A percentile compares a stretch with the other conserved stretches of the same genome.
These are phyloP conservation scores for Phalacrocorax carbo DNA, from an alignment of 2,113 vertebrate species.

Conservation along the genomic window DNA sequence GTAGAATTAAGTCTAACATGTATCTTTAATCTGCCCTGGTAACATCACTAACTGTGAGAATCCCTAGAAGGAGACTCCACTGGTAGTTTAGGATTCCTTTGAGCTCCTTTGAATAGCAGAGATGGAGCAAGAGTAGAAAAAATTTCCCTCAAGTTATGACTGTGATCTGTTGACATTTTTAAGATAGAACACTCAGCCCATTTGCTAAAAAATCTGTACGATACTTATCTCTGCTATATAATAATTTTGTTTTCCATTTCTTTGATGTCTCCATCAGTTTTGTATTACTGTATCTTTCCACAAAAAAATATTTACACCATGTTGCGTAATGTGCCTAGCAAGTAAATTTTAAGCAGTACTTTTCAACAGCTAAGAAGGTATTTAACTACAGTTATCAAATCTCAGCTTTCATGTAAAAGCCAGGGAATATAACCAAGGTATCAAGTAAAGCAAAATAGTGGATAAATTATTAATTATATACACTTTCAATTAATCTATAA, in stretches of 20 bases:
- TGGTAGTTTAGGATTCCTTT: not conserved
- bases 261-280: not conserved
- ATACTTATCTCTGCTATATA: not conserved
- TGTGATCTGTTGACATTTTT: not conserved
- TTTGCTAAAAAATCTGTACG: not conserved
- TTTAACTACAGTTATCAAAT: not conserved
- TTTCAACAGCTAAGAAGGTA: constrained; percentile 26
- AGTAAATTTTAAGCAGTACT: not conserved
- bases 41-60: not conserved
- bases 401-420: not conserved
- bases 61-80: not conserved
- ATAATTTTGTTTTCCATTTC: not conserved
- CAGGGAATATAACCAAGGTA: not conserved
- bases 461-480: not conserved
- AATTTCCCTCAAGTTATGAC: not conserved
- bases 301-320: not conserved
- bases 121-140: not conserved
- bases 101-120: not conserved
- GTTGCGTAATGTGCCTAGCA: not conserved
- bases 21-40: not conserved
- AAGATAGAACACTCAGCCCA: not conserved
- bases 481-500: not conserved
- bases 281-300: not conserved
- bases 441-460: not conserved
- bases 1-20: not conserved